Percentiles rank a stretch among this genome's conserved stretches.
phyloP scores from a whole-genome alignment of 2,888 invertebrate species.

The Endomychus coccineus region DNA sequence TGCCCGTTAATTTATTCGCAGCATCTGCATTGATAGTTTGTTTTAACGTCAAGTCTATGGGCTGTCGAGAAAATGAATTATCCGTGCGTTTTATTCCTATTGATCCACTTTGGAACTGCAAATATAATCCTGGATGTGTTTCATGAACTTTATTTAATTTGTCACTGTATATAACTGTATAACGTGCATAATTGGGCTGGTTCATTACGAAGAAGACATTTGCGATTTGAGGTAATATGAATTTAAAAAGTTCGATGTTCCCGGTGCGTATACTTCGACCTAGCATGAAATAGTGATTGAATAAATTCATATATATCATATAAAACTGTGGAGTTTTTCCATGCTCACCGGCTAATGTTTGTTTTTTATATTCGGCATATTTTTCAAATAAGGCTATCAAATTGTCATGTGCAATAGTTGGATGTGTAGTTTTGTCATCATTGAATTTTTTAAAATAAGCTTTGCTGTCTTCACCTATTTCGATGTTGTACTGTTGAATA shows the following conservation, averaged over 20 bases:
- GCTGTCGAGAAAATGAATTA: conserved; percentile 26
- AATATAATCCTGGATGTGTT: conserved; percentile 27
- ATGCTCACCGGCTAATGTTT: conserved; percentile 23
- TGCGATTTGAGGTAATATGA: conserved; percentile 26
- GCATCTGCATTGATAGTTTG: conserved; percentile 28
- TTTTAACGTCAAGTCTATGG: conserved; percentile 27
- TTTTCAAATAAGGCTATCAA: conserved; percentile 15
- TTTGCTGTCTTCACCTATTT: neutral
- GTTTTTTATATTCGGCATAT: conserved; percentile 19
- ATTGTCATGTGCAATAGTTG: conserved; percentile 1
- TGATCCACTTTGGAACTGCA: conserved; percentile 2
- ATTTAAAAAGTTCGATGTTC: conserved; percentile 27
- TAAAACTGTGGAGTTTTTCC: conserved; percentile 25
- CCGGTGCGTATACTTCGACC: conserved; percentile 25
- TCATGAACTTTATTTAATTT: conserved; percentile 27
- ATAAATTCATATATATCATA: conserved; percentile 21
- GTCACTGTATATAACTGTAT: conserved; percentile 24
- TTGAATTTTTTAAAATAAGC: conserved; percentile 1
- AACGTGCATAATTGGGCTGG: conserved; percentile 33
- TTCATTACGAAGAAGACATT: conserved; percentile 31
- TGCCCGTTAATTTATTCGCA: conserved; percentile 23
- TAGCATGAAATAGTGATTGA: conserved; percentile 26
- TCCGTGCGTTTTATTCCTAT: conserved; percentile 17
- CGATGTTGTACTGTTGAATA: neutral
- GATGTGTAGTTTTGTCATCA: neutral